Percentiles rank a stretch among this genome's conserved stretches.
Evolutionary conservation across 1,140 invertebrate species (phyloP).

Genomic region (Ganaspis sp.): DNA sequence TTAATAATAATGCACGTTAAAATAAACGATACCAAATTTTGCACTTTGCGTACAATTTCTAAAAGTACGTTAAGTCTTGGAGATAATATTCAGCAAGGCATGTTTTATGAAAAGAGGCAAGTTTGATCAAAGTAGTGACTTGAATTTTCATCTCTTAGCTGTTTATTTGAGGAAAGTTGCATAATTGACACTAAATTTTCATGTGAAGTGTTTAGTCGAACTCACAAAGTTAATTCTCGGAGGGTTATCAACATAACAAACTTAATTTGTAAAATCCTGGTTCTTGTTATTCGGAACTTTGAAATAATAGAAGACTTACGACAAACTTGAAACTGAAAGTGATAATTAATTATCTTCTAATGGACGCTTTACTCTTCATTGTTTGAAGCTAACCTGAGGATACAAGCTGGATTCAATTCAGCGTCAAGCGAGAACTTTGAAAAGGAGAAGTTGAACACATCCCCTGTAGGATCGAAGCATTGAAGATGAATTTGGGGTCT

Average conservation of each 20-base stretch:
- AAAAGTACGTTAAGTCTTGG: too few species aligned
- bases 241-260: background rate
- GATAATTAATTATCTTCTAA: slow-evolving; percentile 29
- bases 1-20: too few species aligned
- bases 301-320: slow-evolving; percentile 1
- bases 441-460: slow-evolving; percentile 19
- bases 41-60: too few species aligned
- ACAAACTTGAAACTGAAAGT: slow-evolving; percentile 2
- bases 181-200: slow-evolving; percentile 7
- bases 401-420: slow-evolving; percentile 24
- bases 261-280: slow-evolving; percentile 14
- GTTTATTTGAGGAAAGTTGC: background rate
- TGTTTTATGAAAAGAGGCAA: too few species aligned
- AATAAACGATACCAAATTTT: too few species aligned
- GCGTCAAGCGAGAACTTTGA: slow-evolving; percentile 20
- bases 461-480: slow-evolving; percentile 37
- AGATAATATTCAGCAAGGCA: too few species aligned
- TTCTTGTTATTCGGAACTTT: slow-evolving; percentile 14
- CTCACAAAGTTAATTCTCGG: background rate
- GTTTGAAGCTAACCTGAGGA: slow-evolving; percentile 15
- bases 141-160: background rate
- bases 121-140: too few species aligned
- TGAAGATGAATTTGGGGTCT: slow-evolving; percentile 52
- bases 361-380: background rate
- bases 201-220: background rate